Evolutionary conservation across 92 coral and sea anemone genomes (phyloP).

Genomic region (Zoanthus sansibaricus): DNA sequence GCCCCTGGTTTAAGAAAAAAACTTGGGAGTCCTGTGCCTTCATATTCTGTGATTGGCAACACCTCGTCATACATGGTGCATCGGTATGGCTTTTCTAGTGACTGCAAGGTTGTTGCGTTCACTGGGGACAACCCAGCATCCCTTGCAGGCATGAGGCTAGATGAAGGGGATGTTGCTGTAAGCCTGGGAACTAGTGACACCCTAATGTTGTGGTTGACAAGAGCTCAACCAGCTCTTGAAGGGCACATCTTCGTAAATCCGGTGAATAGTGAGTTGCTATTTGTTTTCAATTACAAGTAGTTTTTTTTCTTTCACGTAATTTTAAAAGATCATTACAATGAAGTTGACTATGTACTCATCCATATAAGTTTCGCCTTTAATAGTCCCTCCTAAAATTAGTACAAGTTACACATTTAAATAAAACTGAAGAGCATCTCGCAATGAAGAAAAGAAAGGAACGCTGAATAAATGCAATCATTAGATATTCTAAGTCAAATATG

Average conservation of each 20-base stretch:
- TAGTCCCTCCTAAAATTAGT: too few relatives aligned
- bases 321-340: too few relatives aligned
- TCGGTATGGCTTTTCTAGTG: constrained; percentile 77
- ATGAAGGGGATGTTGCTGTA: constrained; percentile 85
- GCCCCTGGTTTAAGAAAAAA: constrained; percentile 83
- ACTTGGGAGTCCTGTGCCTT: constrained; percentile 83
- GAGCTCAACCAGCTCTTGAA: constrained; percentile 88
- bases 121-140: constrained; percentile 99
- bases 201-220: constrained; percentile 84
- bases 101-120: constrained; percentile 94
- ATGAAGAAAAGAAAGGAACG: too few relatives aligned
- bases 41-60: constrained; percentile 74
- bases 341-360: too few relatives aligned
- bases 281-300: not conserved
- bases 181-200: constrained; percentile 98
- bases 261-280: constrained; percentile 77
- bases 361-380: too few relatives aligned
- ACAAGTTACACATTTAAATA: too few relatives aligned
- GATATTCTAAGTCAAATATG: too few relatives aligned
- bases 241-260: constrained; percentile 99
- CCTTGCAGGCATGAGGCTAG: constrained; percentile 93
- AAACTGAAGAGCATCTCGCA: too few relatives aligned
- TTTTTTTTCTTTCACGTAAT: too few relatives aligned
- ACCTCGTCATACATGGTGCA: constrained; percentile 85
- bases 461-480: too few relatives aligned